Evolutionary conservation across 2,113 vertebrate genomes (phyloP).

Genomic region (Stegastes partitus): DNA sequence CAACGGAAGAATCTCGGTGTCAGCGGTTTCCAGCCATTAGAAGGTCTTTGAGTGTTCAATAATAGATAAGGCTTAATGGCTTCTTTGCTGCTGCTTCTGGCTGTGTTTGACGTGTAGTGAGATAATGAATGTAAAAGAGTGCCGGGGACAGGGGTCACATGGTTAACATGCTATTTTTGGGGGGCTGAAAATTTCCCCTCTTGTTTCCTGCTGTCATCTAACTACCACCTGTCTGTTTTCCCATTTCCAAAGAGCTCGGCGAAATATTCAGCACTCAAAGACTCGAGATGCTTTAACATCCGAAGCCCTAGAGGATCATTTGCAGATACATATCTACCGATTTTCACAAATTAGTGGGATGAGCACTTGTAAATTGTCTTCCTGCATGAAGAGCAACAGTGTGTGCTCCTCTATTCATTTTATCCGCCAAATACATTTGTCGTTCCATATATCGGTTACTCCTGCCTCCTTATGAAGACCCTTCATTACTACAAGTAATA

Average conservation of each 20-base stretch:
- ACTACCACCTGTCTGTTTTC: conserved; percentile 36
- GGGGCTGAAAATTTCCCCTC: conserved; percentile 24
- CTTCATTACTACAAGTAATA: background rate
- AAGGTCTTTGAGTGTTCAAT: conserved; percentile 78
- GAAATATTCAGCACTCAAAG: conserved; percentile 10
- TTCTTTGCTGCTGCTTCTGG: conserved; percentile 70
- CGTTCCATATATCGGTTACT: background rate
- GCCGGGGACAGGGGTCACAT: conserved; percentile 54
- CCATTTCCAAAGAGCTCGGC: conserved; percentile 16
- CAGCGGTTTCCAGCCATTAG: conserved; percentile 75
- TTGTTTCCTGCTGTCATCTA: conserved; percentile 9
- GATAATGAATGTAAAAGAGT: conserved; percentile 75
- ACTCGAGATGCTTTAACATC: conserved; percentile 24
- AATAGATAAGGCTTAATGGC: conserved; percentile 84
- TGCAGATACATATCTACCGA: background rate
- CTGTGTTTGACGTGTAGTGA: conserved; percentile 73
- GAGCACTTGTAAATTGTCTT: background rate
- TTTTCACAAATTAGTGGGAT: background rate
- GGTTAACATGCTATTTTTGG: conserved; percentile 57
- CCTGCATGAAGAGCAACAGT: conserved; percentile 1
- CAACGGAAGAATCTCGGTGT: conserved; percentile 70
- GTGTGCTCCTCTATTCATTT: background rate
- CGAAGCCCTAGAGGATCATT: background rate
- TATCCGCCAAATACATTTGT: background rate
- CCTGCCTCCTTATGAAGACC: background rate